Evolutionary conservation across 1,140 invertebrate genomes (phyloP), one percentile per base, ranked within the genome.

Genomic region (Lutraria rhynchaena): DNA sequence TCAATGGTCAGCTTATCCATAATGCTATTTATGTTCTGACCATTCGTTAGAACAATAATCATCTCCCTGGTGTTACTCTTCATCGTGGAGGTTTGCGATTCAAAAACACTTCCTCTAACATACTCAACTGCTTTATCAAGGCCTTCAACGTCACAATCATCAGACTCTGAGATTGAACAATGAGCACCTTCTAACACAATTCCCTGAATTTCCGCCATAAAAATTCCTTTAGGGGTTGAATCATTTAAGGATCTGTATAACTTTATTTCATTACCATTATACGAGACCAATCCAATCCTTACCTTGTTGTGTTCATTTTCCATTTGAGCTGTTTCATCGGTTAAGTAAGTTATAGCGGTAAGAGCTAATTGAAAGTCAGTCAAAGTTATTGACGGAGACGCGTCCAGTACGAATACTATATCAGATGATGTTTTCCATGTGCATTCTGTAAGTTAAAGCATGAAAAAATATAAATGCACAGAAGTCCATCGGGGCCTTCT

Each of bases 401-500:
- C 37, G 57, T 60, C 57, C 31, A 60, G 31, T 33, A 60, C 15
- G 22, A 60, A 60, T 9, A 60, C 7, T 19, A 60, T 27, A 19
- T 60, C 57, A 3, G 57, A 60, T 33, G 57, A 60, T 33, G 57
- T 60, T 33, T 60, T 60, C 57, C 57, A 60, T 4, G n/a, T 35
- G 31, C 57, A 60, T 60, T 60, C 57, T 60, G 24, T 1, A 57
- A n/a, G n/a, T n/a, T n/a, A n/a, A n/a, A n/a, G n/a, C n/a, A n/a
- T n/a, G n/a, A n/a, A n/a, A n/a, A n/a, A n/a, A n/a, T n/a, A n/a
- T n/a, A n/a, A n/a, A n/a, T n/a, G n/a, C n/a, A n/a, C n/a, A n/a
- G n/a, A n/a, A n/a, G n/a, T n/a, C n/a, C n/a, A n/a, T n/a, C n/a
- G n/a, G n/a, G n/a, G n/a, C n/a, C n/a, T n/a, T n/a, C n/a, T n/a